Base-by-base conservation (phyloP, 2,113 vertebrate genomes). In the Saguinus imperator region DNA sequence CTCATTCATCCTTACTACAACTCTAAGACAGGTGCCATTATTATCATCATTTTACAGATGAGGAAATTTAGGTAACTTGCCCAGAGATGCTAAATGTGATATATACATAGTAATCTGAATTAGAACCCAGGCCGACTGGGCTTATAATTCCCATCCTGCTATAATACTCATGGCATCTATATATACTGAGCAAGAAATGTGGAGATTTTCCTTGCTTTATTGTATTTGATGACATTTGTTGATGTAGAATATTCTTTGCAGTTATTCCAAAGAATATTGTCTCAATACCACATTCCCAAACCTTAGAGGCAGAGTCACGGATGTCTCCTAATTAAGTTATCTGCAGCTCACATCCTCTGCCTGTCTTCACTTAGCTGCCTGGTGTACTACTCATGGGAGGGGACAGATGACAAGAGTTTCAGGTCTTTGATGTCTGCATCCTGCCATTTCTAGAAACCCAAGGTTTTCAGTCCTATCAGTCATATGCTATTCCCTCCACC, bases 161-260 rank as follows among this genome's bases (percentile, higher is more conserved):
- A 4, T 83, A 68, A 89, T 95, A n/a, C 11, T 84, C 17, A 35
- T 86, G 55, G 10, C 27, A 93, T 48, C 20, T 70, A 81, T 61
- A 5, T 80, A 72, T 89, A 57, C 32, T 64, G 68, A 91, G 45
- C 61, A 48, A 89, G 83, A 96, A 89, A 81, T 76, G 73, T 80
- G 72, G 66, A 91, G 8, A 8, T 37, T 93, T 96, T 96, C 37
- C 45, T 72, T 73, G 48, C 55, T 92, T 75, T 58, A 80, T 55
- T 89, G 43, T 96, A 40, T 96, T 87, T 43, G 32, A 32, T 87
- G n/a, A 89, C n/a, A 84, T n/a, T 64, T 76, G 10, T 5, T 20
- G 81, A 77, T 94, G 11, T 94, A 84, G 85, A 92, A 72, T 76
- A 81, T 92, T 94, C 57, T 89, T 77, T 72, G 45, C 52, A 94